Conservation (phyloP, 2,113 vertebrate genomes). For the Talpa occidentalis region DNA sequence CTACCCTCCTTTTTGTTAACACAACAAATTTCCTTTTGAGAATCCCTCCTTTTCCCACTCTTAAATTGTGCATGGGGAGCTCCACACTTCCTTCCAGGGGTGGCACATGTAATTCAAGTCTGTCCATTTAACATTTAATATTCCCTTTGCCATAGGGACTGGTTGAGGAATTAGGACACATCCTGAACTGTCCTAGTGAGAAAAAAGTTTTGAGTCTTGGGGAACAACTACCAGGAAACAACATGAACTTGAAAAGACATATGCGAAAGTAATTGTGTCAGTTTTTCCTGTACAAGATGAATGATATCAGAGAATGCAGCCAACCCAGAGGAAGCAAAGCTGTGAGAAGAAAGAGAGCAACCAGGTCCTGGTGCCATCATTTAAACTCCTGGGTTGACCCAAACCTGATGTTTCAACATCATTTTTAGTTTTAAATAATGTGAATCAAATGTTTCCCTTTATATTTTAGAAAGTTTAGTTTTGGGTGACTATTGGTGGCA, state of each 20-base stretch:
- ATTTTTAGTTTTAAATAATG: background rate
- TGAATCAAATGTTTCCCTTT: background rate
- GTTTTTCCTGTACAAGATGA: background rate
- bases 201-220: background rate
- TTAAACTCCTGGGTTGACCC: background rate
- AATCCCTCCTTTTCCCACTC: background rate
- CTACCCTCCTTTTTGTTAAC: background rate
- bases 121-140: background rate
- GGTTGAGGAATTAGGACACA: background rate
- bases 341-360: background rate
- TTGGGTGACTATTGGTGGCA: background rate
- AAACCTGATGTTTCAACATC: background rate
- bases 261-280: background rate
- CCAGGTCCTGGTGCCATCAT: background rate
- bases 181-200: background rate
- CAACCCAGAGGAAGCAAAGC: background rate
- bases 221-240: background rate
- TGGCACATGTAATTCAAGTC: background rate
- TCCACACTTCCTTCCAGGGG: too few species aligned
- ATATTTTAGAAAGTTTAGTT: background rate
- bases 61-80: background rate
- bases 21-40: constrained; percentile 6
- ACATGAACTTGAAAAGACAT: background rate
- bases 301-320: background rate
- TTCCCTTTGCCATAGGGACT: background rate